phyloP scores from a whole-genome alignment of 2,113 vertebrate genomes.

The sheep (Ovis aries) region ARS-UI_Ramb_v3.0 NC_056071.1:14604501-14605000 shows the following conservation, averaged over 20 bases:
- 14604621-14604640: not conserved
- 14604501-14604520: slow-evolving; percentile 49
- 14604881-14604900: not conserved
- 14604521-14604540: not conserved
- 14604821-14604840: rapidly evolving
- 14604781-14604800: rapidly evolving
- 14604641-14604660: not conserved
- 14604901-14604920: not conserved
- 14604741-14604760: not conserved
- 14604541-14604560: not conserved
- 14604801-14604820: rapidly evolving
- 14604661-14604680: slow-evolving; percentile 11
- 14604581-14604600: not conserved
- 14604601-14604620: not conserved
- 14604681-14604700: not conserved
- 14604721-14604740: rapidly evolving
- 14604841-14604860: not conserved
- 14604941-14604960: rapidly evolving
- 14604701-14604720: not conserved
- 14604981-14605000: not conserved
- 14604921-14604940: not conserved
- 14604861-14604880: not conserved
- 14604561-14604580: not conserved
- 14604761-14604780: rapidly evolving
- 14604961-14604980: not conserved